Conservation (phyloP, 2,888 invertebrate genomes). For the Drosophila fungiperda region DNA sequence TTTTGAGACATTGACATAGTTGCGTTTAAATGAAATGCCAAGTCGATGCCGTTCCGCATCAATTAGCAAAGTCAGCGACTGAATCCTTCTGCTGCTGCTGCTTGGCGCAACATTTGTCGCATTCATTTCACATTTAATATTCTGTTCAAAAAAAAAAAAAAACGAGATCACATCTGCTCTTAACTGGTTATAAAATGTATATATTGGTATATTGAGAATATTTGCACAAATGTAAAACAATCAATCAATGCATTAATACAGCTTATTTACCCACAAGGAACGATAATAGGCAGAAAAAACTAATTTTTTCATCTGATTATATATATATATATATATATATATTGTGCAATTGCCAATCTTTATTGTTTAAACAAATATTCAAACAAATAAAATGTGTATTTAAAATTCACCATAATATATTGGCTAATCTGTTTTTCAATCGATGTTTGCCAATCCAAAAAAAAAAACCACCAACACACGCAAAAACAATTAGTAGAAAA, state of each 20-base stretch:
- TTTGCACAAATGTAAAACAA: background rate
- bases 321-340: no score
- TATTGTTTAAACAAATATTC: background rate
- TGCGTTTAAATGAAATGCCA: constrained; percentile 42
- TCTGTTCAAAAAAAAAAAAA: constrained; percentile 27
- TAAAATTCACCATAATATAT: background rate
- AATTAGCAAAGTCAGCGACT: constrained; percentile 28
- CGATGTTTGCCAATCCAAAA: background rate
- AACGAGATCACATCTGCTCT: constrained; percentile 49
- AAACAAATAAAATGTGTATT: background rate
- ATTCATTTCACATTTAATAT: constrained; percentile 61
- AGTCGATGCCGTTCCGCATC: constrained; percentile 19
- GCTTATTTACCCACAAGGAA: background rate
- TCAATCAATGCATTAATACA: background rate
- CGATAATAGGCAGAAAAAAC: background rate
- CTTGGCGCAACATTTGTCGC: constrained; percentile 53
- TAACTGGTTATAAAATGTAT: background rate
- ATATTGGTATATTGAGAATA: background rate
- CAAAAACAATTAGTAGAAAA: background rate
- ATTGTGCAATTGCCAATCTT: background rate
- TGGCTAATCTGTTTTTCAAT: background rate
- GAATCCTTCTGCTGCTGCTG: constrained; percentile 1
- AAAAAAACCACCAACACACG: background rate
- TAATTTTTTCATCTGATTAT: background rate
- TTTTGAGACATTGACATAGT: constrained; percentile 20